Percentiles rank a stretch among this genome's conserved stretches.
Evolutionary conservation across 2,113 vertebrate genomes (phyloP).

Genomic region (Pongo abelii): DNA sequence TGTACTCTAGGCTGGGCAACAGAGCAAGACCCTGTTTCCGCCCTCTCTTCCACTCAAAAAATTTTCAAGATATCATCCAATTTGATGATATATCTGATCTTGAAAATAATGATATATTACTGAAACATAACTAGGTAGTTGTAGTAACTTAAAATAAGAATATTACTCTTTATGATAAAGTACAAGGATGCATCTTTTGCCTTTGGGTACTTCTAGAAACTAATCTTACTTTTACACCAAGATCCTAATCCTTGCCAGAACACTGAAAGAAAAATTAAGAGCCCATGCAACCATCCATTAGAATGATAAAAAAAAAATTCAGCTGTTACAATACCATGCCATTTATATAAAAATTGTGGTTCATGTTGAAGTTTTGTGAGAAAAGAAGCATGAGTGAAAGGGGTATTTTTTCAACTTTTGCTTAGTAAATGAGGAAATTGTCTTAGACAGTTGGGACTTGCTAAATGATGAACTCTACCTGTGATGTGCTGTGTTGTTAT

Average conservation of each 20-base stretch:
- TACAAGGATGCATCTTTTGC: neutral
- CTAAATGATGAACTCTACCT: neutral
- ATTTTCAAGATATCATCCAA: neutral
- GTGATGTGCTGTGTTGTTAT: too few species aligned
- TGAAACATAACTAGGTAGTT: neutral
- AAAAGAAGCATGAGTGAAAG: neutral
- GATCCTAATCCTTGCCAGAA: neutral
- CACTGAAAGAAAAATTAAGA: neutral
- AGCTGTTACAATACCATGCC: neutral
- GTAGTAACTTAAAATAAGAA: neutral
- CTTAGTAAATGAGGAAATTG: neutral
- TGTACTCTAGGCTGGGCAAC: too few species aligned
- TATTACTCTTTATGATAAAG: neutral
- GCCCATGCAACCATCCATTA: neutral
- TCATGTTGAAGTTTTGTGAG: neutral
- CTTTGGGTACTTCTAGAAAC: neutral
- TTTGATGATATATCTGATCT: neutral
- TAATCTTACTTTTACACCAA: neutral
- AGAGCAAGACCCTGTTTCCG: too few species aligned
- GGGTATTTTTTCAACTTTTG: neutral
- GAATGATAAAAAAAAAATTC: neutral
- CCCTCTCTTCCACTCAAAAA: too few species aligned
- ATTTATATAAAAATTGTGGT: neutral
- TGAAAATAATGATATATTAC: neutral
- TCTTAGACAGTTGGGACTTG: neutral